phyloP scores from a whole-genome alignment of 2,888 invertebrate species.

The Tribolium freemani region DNA sequence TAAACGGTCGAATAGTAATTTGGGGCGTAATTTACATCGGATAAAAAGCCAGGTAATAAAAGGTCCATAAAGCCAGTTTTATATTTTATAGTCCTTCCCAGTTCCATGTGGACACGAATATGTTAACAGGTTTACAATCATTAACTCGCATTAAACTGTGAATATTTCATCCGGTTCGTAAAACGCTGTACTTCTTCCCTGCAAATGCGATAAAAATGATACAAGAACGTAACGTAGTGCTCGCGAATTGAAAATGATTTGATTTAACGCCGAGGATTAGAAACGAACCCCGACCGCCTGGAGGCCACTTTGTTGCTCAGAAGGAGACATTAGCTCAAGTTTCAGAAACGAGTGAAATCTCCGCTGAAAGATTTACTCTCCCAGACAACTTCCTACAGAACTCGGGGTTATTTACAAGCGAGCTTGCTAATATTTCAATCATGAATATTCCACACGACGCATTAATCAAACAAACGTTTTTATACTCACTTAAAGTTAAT shows the following conservation, averaged over 20 bases:
- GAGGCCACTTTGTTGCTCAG: constrained; percentile 39
- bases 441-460: constrained; percentile 16
- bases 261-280: constrained; percentile 34
- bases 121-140: constrained; percentile 43
- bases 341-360: constrained; percentile 20
- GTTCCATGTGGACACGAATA: constrained; percentile 7
- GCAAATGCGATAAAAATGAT: constrained; percentile 19
- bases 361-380: constrained; percentile 27
- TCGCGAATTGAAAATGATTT: constrained; percentile 36
- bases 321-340: constrained; percentile 36
- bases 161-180: constrained; percentile 4
- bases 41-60: constrained; percentile 39
- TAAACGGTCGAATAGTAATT: constrained; percentile 38
- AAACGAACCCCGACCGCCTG: constrained; percentile 34
- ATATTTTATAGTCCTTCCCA: constrained; percentile 38
- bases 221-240: constrained; percentile 26
- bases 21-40: constrained; percentile 34
- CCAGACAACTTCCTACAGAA: constrained; percentile 23
- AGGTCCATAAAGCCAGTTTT: constrained; percentile 36
- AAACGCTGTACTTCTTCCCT: background rate
- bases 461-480: constrained; percentile 29
- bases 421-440: constrained; percentile 29
- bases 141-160: constrained; percentile 30
- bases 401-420: constrained; percentile 25
- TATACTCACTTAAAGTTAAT: constrained; percentile 22